Evolutionary conservation across 1,140 invertebrate species (phyloP), one percentile per base, ranked within the genome.

Genomic region (Cydia amplana): DNA sequence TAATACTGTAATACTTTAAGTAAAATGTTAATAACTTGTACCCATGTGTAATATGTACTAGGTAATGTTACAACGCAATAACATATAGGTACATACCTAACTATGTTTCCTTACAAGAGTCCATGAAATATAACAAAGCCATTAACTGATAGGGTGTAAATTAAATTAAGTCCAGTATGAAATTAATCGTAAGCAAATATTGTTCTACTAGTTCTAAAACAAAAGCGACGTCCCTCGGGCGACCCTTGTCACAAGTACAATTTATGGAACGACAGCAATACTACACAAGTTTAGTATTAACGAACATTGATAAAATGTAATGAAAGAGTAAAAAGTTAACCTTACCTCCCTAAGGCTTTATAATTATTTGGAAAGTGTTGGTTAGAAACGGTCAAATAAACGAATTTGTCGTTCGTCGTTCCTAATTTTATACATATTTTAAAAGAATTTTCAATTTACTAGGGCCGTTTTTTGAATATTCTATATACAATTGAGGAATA

Each of bases 161-260:
- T 60, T 60, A 23, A 60, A 60, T 60, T 60, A 60, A 23, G 55
- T 23, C 20, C 55, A 60, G 10, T 60, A 60, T 60, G 18, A 60
- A 60, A 60, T 23, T 60, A 60, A 60, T 60, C 55, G 55, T 60
- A 23, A 60, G 20, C 55, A 60, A 60, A 60, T 60, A 60, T 60
- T 60, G 55, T 60, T 60, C 9, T 60, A 60, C 55, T 60, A 60
- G 55, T 60, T 60, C 7, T 7, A 60, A 60, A 60, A 60, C 55
- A 60, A 60, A 60, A 60, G 55, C 51, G n/a, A 18, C 20, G 55
- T 60, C 55, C 55, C 55, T 12, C 20, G 55, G 55, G 55, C 55
- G 55, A 60, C 55, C 55, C 55, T 60, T 60, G 55, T 60, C 55
- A 60, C 55, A 10, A 23, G 20, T 20, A 60, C 55, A 60, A 60